These are phyloP conservation scores for Neoascia interrupta DNA, from an alignment of 2,888 invertebrate genomes.

Conservation along the genomic window DNA sequence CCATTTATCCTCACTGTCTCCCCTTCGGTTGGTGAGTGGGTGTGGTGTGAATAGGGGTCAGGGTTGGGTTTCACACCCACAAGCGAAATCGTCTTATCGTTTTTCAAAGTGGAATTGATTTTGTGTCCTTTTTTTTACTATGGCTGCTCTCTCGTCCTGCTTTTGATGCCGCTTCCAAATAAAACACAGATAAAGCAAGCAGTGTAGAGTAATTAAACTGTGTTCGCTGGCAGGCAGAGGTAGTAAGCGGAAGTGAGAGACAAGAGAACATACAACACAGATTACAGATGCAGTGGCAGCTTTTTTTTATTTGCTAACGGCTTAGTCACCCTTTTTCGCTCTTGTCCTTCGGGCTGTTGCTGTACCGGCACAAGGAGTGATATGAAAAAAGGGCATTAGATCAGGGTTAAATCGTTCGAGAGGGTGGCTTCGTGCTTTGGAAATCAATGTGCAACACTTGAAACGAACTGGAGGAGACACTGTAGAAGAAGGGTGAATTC, in stretches of 20 bases:
- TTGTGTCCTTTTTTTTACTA: conserved; percentile 29
- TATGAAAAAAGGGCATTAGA: conserved; percentile 38
- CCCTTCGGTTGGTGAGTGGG: background rate
- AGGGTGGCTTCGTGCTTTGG: conserved; percentile 14
- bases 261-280: conserved; percentile 17
- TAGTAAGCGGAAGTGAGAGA: conserved; percentile 31
- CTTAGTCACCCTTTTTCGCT: conserved; percentile 28
- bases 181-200: background rate
- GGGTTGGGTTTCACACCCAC: conserved; percentile 15
- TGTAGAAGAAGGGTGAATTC: background rate
- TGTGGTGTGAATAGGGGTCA: conserved; percentile 31
- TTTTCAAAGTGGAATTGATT: conserved; percentile 44
- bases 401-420: conserved; percentile 40
- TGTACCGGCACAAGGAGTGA: background rate
- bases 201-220: conserved; percentile 37
- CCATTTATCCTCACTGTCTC: background rate
- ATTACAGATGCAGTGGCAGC: conserved; percentile 24
- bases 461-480: conserved; percentile 13
- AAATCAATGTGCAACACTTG: conserved; percentile 39
- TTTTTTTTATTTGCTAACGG: conserved; percentile 11
- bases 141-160: background rate
- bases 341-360: conserved; percentile 24
- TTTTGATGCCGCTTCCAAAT: background rate
- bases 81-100: conserved; percentile 22
- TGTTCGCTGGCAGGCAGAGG: conserved; percentile 11